Evolutionary conservation across 2,113 vertebrate species (phyloP).

Genomic region (Telmatochromis brachygnathus): DNA sequence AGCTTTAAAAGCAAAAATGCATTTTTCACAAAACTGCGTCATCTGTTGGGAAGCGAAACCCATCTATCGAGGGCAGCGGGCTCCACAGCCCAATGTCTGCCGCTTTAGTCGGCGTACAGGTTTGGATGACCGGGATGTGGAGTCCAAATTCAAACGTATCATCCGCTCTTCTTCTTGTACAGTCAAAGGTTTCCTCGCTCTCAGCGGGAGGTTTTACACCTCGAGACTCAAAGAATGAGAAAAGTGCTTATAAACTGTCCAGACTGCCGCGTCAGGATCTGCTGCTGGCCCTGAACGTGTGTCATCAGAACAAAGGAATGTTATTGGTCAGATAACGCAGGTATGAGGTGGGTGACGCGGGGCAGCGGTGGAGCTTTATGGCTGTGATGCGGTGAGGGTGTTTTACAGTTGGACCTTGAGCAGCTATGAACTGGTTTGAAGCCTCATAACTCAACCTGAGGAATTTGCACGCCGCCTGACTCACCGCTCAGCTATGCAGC

Average conservation of each 20-base stretch:
- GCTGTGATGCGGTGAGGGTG: neutral
- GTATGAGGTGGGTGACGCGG: neutral
- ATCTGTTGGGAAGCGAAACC: neutral
- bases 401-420: slow-evolving; percentile 58
- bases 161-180: neutral
- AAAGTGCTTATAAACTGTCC: neutral
- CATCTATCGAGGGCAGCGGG: neutral
- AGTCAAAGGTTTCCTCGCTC: neutral
- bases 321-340: slow-evolving; percentile 36
- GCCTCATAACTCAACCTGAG: slow-evolving; percentile 32
- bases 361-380: neutral
- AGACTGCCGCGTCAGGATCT: neutral
- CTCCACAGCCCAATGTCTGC: neutral
- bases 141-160: neutral
- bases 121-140: rapidly evolving
- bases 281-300: neutral
- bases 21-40: neutral
- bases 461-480: slow-evolving; percentile 56
- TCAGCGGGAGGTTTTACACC: neutral
- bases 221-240: neutral
- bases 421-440: neutral
- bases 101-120: rapidly evolving
- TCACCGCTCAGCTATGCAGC: slow-evolving; percentile 55
- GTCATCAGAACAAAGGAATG: slow-evolving; percentile 62
- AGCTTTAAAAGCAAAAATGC: neutral